Conservation (phyloP, 2,888 invertebrate species). For the Pterostichus madidus region DNA sequence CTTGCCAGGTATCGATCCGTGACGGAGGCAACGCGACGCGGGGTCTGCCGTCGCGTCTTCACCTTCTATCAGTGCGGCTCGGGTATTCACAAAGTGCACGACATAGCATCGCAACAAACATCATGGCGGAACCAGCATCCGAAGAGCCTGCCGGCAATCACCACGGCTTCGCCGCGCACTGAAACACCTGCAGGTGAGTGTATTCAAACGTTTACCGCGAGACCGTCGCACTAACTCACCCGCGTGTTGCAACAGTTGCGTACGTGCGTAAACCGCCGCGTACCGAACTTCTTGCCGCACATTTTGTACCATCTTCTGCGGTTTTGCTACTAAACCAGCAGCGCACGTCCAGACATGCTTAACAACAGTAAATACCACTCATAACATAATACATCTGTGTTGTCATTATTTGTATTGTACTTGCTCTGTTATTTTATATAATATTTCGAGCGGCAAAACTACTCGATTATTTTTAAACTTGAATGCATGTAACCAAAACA, state of each 20-base stretch:
- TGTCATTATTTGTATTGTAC: too few relatives aligned
- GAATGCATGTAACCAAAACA: not conserved
- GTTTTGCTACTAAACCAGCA: not conserved
- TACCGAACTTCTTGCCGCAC: not conserved
- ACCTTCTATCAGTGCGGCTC: slow-evolving; percentile 63
- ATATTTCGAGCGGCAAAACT: too few relatives aligned
- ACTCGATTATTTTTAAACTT: too few relatives aligned
- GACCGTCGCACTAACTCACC: slow-evolving; percentile 4
- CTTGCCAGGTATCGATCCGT: slow-evolving; percentile 65
- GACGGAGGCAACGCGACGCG: slow-evolving; percentile 58
- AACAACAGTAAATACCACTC: not conserved
- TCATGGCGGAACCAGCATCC: slow-evolving; percentile 57
- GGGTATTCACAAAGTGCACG: slow-evolving; percentile 58
- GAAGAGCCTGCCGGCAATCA: slow-evolving; percentile 44
- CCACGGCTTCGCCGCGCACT: slow-evolving; percentile 30
- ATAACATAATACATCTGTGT: too few relatives aligned
- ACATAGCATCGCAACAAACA: slow-evolving; percentile 47
- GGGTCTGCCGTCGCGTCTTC: slow-evolving; percentile 44
- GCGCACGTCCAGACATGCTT: too few relatives aligned
- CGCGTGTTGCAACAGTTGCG: slow-evolving; percentile 55
- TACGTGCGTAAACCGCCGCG: not conserved
- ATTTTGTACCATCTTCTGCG: slow-evolving; percentile 38
- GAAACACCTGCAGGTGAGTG: slow-evolving; percentile 55
- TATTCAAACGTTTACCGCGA: slow-evolving; percentile 25
- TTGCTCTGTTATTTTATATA: too few relatives aligned